Evolutionary conservation across 2,113 vertebrate species (phyloP).

Genomic region (Gymnorhina tibicen): DNA sequence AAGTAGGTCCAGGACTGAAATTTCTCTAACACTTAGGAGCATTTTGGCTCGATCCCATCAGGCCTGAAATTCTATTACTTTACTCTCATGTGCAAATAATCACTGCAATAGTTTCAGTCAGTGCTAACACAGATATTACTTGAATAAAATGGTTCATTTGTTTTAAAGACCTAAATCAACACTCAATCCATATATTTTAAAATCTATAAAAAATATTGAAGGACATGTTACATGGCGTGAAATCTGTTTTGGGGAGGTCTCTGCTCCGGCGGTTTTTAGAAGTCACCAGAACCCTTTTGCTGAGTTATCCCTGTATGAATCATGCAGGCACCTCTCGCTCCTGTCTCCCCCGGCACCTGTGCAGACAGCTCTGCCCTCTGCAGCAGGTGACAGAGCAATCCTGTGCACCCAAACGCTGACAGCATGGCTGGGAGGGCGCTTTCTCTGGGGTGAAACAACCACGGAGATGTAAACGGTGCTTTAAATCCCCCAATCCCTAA

Average conservation of each 20-base stretch:
- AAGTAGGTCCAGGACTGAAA: slow-evolving; percentile 7
- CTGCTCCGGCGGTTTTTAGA: not conserved
- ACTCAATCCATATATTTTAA: slow-evolving; percentile 10
- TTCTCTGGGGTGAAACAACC: not conserved
- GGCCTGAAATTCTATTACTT: slow-evolving; percentile 1
- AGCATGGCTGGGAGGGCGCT: not conserved
- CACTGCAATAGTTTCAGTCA: not conserved
- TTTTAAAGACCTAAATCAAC: slow-evolving; percentile 46
- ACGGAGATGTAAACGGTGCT: fast-evolving
- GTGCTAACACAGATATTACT: slow-evolving; percentile 2
- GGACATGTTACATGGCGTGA: not conserved
- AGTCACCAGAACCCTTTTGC: not conserved
- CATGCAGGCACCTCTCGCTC: not conserved
- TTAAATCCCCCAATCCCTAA: not conserved
- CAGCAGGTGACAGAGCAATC: not conserved
- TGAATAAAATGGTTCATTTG: slow-evolving; percentile 39
- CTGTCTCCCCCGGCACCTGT: not conserved
- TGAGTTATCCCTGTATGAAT: not conserved
- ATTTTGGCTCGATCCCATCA: not conserved
- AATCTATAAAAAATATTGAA: not conserved
- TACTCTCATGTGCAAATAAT: not conserved
- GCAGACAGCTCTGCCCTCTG: not conserved
- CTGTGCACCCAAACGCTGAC: fast-evolving
- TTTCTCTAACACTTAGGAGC: not conserved
- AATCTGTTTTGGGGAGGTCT: not conserved